These are phyloP conservation scores for Anser cygnoides DNA, from an alignment of 2,113 vertebrate species.

Conservation along the genomic window DNA sequence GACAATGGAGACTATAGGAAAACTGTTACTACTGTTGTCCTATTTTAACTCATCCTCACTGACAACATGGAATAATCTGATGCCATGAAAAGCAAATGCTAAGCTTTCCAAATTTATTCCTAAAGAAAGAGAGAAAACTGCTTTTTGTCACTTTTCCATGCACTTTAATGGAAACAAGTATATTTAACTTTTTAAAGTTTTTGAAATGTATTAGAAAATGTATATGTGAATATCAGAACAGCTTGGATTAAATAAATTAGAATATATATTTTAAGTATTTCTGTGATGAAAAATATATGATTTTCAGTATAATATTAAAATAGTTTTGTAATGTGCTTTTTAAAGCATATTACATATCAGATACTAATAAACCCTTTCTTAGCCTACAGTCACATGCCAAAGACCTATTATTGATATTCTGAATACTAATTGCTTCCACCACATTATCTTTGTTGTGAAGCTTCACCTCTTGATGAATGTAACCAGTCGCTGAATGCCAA, in stretches of 20 bases:
- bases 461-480: constrained; percentile 22
- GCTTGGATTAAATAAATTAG: background rate
- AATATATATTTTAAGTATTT: background rate
- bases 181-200: background rate
- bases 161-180: background rate
- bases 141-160: background rate
- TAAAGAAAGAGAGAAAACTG: background rate
- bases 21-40: background rate
- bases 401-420: background rate
- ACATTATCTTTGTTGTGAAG: background rate
- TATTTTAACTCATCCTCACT: background rate
- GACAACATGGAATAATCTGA: rapidly evolving
- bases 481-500: background rate
- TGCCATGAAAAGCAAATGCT: background rate
- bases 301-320: background rate
- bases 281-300: rapidly evolving
- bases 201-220: background rate
- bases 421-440: constrained; percentile 18
- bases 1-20: background rate
- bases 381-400: background rate
- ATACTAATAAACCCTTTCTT: background rate
- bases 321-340: background rate
- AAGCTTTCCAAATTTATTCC: background rate
- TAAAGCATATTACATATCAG: rapidly evolving
- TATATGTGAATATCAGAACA: background rate